phyloP scores from a whole-genome alignment of 2,113 vertebrate species.

The Anthoscopus minutus region DNA sequence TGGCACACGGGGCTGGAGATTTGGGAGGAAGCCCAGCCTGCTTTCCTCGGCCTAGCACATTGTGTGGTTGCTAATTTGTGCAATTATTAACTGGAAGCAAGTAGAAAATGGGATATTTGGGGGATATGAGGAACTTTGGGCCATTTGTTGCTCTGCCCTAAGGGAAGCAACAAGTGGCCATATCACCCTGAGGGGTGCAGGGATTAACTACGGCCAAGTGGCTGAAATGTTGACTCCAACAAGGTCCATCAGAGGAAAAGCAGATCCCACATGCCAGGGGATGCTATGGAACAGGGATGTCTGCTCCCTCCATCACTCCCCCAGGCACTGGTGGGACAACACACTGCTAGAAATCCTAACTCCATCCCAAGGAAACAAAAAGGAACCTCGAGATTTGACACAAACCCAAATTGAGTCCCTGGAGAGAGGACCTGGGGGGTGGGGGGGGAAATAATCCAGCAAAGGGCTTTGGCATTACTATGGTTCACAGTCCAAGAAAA shows the following conservation, averaged over 20 bases:
- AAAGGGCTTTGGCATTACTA: background rate
- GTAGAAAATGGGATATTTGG: background rate
- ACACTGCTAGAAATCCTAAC: background rate
- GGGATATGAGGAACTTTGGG: background rate
- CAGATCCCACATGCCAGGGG: background rate
- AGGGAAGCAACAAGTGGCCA: background rate
- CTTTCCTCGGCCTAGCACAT: accelerated
- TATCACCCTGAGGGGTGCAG: accelerated
- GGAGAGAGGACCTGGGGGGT: background rate
- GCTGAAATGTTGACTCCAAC: accelerated
- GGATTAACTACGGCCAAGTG: background rate
- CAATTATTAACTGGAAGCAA: background rate
- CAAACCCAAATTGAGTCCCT: background rate
- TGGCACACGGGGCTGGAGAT: accelerated
- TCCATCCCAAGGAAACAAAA: background rate
- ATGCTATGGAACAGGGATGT: background rate
- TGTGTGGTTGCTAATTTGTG: background rate
- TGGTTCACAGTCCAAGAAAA: background rate
- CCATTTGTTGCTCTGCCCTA: background rate
- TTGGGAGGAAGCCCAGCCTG: background rate
- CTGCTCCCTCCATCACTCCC: background rate
- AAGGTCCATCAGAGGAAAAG: background rate
- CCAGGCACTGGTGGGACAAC: accelerated
- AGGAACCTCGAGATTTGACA: background rate
- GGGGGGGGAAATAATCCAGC: too few species aligned